Evolutionary conservation across 2,888 invertebrate species (phyloP), one percentile per base, ranked within the genome.

Genomic region (Suillia variegata): DNA sequence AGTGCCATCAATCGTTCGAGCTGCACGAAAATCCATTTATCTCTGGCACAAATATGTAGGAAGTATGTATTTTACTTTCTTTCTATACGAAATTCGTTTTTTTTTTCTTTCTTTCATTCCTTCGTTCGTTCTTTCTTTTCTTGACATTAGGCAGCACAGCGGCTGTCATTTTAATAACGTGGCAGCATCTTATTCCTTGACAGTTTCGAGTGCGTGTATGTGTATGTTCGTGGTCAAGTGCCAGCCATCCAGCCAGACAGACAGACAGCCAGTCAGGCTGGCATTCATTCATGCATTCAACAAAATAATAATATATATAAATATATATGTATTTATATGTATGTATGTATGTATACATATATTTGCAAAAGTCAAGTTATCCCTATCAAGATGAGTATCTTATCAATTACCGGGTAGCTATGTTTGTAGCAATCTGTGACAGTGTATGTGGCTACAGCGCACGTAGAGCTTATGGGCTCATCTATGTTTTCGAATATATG

Each of bases 1-100:
- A 66, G 65, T 64, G 71, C 68, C 74, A 74, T 74, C 75, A 74
- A 74, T 75, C 75, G 75, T 45, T 45, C 13, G 6, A 10, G 38
- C 15, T 48, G 58, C 24, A 13, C 2, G 21, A 3, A 17, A 38
- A 42, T 49, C 49, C 58, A 58, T 58, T 58, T 58, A 58, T 58
- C 58, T 58, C 49, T 24, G 15, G 5, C 20, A 8, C 18, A 45
- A 4, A 45, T 5, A 45, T 20, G 17, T 18, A 45, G 6, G 31
- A 6, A 51, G 2, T 24, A 20, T 12, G 2, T 15, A 1, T 6
- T 2, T 12, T 2, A 50, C 15, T 24, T 15, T 48, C 20, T 45
- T n/a, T n/a, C n/a, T n/a, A n/a, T n/a, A n/a, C n/a, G n/a, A n/a
- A n/a, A n/a, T n/a, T n/a, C n/a, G n/a, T n/a, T n/a, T n/a, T n/a